Percentiles rank a stretch among this genome's conserved stretches.
phyloP scores from a whole-genome alignment of 2,113 vertebrate genomes.

The Bos javanicus region DNA sequence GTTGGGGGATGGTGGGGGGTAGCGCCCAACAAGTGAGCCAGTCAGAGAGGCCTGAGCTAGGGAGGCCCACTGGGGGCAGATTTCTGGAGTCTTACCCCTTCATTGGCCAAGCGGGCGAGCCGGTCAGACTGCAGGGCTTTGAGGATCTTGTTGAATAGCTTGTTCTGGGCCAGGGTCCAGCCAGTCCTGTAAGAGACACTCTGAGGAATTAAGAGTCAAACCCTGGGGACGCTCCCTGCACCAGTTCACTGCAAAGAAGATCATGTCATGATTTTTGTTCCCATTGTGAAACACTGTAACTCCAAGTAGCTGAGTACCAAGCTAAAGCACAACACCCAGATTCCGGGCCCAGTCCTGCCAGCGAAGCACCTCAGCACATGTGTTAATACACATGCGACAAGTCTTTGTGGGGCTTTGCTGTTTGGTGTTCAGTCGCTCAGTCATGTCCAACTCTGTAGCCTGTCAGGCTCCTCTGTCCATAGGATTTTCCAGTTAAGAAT shows the following conservation, averaged over 20 bases:
- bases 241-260: background rate
- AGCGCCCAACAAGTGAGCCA: background rate
- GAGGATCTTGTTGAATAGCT: conserved; percentile 97
- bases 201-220: conserved; percentile 56
- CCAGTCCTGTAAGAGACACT: conserved; percentile 84
- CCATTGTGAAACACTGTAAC: background rate
- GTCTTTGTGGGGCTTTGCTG: background rate
- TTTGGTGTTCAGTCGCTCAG: background rate
- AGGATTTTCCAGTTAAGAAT: background rate
- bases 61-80: background rate
- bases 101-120: conserved; percentile 93
- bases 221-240: background rate
- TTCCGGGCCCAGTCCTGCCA: background rate
- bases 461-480: background rate
- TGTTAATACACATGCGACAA: background rate
- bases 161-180: conserved; percentile 96
- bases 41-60: background rate
- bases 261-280: background rate
- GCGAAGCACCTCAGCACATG: background rate
- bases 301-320: background rate
- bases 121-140: conserved; percentile 95
- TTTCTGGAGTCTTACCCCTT: conserved; percentile 86
- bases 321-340: background rate
- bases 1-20: background rate
- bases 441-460: background rate